Evolutionary conservation across 2,888 invertebrate species (phyloP).

Genomic region (Xestia rhomboidea): DNA sequence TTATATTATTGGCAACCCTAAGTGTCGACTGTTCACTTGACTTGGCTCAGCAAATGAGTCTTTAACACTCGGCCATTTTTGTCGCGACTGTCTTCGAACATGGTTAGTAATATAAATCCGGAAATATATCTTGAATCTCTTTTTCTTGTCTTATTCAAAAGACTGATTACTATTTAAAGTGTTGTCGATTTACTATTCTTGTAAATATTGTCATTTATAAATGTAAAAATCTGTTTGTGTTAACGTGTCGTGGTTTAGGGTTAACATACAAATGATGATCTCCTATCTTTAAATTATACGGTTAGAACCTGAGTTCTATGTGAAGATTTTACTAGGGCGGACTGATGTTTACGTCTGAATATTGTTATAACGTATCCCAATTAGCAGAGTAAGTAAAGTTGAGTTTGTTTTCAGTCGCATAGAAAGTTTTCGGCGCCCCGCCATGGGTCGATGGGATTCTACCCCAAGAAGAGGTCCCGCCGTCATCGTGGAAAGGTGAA

Average conservation of each 20-base stretch:
- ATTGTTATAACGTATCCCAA: fast-evolving
- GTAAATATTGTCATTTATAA: conserved; percentile 9
- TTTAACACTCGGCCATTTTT: conserved; percentile 84
- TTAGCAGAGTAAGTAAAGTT: neutral
- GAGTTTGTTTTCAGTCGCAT: conserved; percentile 95
- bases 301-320: conserved; percentile 92
- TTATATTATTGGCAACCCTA: conserved; percentile 12
- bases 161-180: neutral
- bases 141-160: neutral
- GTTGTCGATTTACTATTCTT: neutral
- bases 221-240: no score
- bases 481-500: conserved; percentile 99
- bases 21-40: conserved; percentile 1
- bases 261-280: conserved; percentile 91
- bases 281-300: conserved; percentile 91
- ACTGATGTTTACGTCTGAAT: conserved; percentile 87
- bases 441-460: conserved; percentile 99
- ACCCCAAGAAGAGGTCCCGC: conserved; percentile 99
- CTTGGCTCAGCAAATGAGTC: conserved; percentile 4
- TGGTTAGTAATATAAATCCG: conserved; percentile 78
- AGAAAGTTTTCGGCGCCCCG: conserved; percentile 99
- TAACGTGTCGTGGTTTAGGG: neutral
- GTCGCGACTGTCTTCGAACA: conserved; percentile 83
- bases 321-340: conserved; percentile 95
- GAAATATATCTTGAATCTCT: conserved; percentile 15